Conservation (phyloP, 2,888 invertebrate genomes). For the Eumerus sabulonum region DNA sequence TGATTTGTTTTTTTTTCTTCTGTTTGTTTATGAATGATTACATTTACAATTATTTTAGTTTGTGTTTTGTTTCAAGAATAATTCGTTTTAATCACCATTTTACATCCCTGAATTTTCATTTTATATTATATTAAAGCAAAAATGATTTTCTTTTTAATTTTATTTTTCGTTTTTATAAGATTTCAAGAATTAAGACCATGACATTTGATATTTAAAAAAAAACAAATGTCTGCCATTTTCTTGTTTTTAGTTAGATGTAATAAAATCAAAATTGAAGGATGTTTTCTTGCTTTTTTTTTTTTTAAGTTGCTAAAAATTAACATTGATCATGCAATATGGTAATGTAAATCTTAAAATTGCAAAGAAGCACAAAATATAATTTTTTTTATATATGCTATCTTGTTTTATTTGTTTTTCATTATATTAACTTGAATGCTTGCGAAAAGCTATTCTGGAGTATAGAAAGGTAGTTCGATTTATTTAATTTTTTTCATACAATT, state of each 20-base stretch:
- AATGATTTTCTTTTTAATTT: slow-evolving; percentile 9
- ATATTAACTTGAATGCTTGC: no score
- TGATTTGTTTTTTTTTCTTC: slow-evolving; percentile 22
- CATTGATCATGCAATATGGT: slow-evolving; percentile 21
- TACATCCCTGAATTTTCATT: slow-evolving; percentile 56
- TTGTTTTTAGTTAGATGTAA: slow-evolving; percentile 38
- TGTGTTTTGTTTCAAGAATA: slow-evolving; percentile 27
- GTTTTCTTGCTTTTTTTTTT: slow-evolving; percentile 3
- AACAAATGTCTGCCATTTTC: slow-evolving; percentile 58
- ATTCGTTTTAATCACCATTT: slow-evolving; percentile 47
- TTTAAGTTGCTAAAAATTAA: no score
- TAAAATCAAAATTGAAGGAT: slow-evolving; percentile 62
- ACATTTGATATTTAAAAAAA: slow-evolving; percentile 37
- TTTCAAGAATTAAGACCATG: slow-evolving; percentile 38
- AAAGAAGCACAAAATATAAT: slow-evolving; percentile 44
- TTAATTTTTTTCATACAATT: no score
- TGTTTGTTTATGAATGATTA: no score
- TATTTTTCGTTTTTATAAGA: not conserved
- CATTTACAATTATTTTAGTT: slow-evolving; percentile 33
- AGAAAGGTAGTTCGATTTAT: no score
- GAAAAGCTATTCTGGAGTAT: no score
- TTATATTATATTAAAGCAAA: slow-evolving; percentile 40
- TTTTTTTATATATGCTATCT: not conserved
- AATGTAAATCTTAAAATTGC: slow-evolving; percentile 20
- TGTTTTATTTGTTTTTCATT: slow-evolving; percentile 1